Base-by-base conservation (phyloP, 2,888 invertebrate genomes). In the Stratiomys singularior region DNA sequence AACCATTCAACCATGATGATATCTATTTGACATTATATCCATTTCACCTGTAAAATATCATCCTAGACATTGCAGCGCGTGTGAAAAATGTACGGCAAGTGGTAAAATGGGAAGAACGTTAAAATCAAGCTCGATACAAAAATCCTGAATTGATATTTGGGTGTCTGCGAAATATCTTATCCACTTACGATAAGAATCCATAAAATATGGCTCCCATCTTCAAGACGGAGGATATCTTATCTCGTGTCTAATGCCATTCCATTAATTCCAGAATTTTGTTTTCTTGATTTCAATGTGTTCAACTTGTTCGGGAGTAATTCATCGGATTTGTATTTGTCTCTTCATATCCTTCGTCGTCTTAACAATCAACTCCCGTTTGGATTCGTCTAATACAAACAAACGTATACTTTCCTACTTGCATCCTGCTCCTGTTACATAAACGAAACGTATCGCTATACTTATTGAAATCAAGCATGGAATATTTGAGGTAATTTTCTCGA, bases 401-500 rank as follows among this genome's bases (percentile, higher is more conserved):
- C 37, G 37, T 37, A 37, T 37, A 37, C 9, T 5, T 9, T 5
- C 37, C 3, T 52, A 4, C 52, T 52, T n/a, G 52, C 52, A 9
- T 52, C 52, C 3, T 4, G 15, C 52, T 52, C 18, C 52, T 18
- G 4, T 52, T 52, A 13, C 37, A 3, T 5, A 37, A 3, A 9
- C 5, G 9, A 37, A 37, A 5, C 66, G 27, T 66, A 66, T 28
- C 37, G 5, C 37, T 66, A 37, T 21, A 37, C 18, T 66, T 66
- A 66, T 66, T 66, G 66, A 66, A 66, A 66, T 66, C 66, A 66
- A 66, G 66, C 66, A 66, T 66, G 66, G 66, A 66, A 66, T 66
- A 37, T 66, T 37, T 66, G 66, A 66, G 66, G 66, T 66, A 66
- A 66, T 66, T 66, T 66, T 66, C 66, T 66, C 66, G 66, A 37